Evolutionary conservation across 1,140 invertebrate genomes (phyloP).

Genomic region (Ylistrum balloti): DNA sequence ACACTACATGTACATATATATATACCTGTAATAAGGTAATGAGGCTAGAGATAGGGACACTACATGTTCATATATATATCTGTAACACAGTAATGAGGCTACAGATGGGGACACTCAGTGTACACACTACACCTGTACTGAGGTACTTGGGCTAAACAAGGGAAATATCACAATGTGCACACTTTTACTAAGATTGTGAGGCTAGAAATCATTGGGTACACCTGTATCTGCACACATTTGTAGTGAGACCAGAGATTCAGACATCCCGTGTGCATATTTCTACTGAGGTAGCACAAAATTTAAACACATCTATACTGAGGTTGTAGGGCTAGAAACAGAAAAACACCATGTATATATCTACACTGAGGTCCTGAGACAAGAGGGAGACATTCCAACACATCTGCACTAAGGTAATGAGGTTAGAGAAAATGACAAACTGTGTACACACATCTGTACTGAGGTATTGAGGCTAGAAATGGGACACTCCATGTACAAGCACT

Average conservation of each 20-base stretch:
- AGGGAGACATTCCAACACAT: too few species aligned
- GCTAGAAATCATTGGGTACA: not conserved
- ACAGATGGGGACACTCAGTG: too few species aligned
- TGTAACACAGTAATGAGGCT: too few species aligned
- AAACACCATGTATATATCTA: too few species aligned
- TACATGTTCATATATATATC: too few species aligned
- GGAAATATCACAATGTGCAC: not conserved
- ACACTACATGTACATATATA: not conserved
- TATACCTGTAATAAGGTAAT: not conserved
- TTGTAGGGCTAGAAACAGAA: too few species aligned
- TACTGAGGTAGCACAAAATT: not conserved
- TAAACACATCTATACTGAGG: not conserved
- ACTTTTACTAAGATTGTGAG: not conserved
- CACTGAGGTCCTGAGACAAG: too few species aligned
- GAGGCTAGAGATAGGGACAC: too few species aligned
- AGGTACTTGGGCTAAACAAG: not conserved
- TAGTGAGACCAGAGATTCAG: not conserved
- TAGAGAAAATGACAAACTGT: too few species aligned
- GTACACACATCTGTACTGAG: too few species aligned
- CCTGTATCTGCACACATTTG: too few species aligned
- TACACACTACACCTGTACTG: not conserved
- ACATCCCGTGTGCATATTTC: not conserved
- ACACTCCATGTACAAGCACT: not conserved
- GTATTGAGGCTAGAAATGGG: not conserved
- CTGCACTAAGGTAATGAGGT: too few species aligned